Evolutionary conservation across 2,888 invertebrate genomes (phyloP), one percentile per base, ranked within the genome.

Genomic region (Meghimatium bilineatum): DNA sequence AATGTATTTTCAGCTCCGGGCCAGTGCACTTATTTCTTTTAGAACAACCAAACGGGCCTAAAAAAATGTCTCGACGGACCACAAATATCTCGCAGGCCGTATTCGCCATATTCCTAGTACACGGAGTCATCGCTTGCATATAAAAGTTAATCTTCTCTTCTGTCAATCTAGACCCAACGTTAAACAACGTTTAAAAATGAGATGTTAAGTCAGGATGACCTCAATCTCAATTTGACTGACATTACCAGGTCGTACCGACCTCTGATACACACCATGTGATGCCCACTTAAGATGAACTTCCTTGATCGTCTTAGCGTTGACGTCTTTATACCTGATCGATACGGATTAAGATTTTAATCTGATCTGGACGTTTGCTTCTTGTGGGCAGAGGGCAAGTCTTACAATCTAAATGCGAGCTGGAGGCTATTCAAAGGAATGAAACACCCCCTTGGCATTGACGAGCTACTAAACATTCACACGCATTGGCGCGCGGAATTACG

Each of bases 291-390:
- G 49, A 49, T 10, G 49, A 74, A 74, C 3, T 29, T 49, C 29
- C 38, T n/a, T 44, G 29, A 74, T 74, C 72, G 49, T 44, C 49
- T 44, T 44, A 74, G 29, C 72, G 5, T 12, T n/a, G 17, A 29
- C 49, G 49, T 74, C 72, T 44, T 49, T 74, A 29, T 3, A 10
- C 17, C 12, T 29, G 72, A 74, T 44, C 72, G 72, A 74, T 49
- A 36, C 14, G 72, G 36, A 74, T 74, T 74, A 74, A 14, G 17
- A 49, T 49, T 44, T 74, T 74, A 74, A 74, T 74, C 72, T 74
- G 72, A 74, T 74, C 44, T 29, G 49, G 49, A 10, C 29, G 72
- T 1, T 49, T 74, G 29, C 29, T 74, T 49, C 49, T 74, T 74
- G 12, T 74, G 17, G 49, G 26, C n/a, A 20, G 12, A 29, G 49